Base-by-base conservation (phyloP, 2,888 invertebrate species). In the Amiota mariae region DNA sequence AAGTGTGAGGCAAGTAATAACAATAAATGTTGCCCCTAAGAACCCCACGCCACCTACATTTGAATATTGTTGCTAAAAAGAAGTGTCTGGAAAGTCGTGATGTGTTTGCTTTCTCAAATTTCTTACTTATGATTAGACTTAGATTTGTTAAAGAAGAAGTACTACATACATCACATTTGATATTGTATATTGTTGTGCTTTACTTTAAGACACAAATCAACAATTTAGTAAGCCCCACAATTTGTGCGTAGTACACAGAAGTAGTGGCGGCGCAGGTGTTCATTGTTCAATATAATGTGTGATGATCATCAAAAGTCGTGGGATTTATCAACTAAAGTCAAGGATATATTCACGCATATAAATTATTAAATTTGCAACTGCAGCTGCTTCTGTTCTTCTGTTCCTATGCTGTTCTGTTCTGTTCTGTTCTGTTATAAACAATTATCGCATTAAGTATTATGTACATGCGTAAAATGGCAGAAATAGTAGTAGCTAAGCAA, bases 401-500 rank as follows among this genome's bases (percentile, higher is more conserved):
- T 24, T 24, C 2, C 24, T 24, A n/a, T n/a, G 24, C 24, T 24
- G 24, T 24, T 24, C 24, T 24, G n/a, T n/a, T n/a, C 24, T 24
- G 24, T 24, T 24, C 2, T n/a, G n/a, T n/a, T n/a, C n/a, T n/a
- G 36, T 18, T 13, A 36, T 12, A 56, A 49, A 46, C 54, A 63
- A 72, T 72, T 72, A 72, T 47, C 72, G 64, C 63, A 72, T 72
- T 72, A 72, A 12, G 13, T n/a, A 36, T 2, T n/a, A 15, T 15
- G 72, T 56, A 18, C 64, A 72, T 64, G 72, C 72, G 72, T 72
- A 72, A 54, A 63, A n/a, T 57, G 20, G n/a, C 70, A 18, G 59
- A 2, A 47, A 15, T 13, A 63, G 8, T 46, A 13, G 64, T n/a
- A 63, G 24, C 66, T 66, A 48, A n/a, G n/a, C n/a, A 48, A 13